Evolutionary conservation across 1,140 invertebrate genomes (phyloP).

Genomic region (Teleopsis dalmanni): DNA sequence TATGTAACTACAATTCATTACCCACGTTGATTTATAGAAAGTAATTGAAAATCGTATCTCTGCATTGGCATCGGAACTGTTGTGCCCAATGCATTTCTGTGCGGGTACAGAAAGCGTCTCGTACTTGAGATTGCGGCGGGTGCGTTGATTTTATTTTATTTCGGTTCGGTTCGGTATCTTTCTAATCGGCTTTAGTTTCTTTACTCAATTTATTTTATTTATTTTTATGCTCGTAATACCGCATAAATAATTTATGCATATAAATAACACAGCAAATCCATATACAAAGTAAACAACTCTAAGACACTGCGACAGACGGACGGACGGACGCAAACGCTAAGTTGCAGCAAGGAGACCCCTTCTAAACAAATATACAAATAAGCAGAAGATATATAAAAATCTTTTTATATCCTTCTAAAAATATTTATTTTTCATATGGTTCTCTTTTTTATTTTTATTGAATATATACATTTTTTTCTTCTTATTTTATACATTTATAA

Average conservation of each 20-base stretch:
- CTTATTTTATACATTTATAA: neutral
- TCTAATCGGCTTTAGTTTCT: constrained; percentile 12
- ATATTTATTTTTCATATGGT: neutral
- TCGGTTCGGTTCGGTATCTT: constrained; percentile 3
- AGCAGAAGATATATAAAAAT: too few relatives aligned
- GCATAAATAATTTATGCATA: constrained; percentile 16
- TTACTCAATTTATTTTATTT: constrained; percentile 14
- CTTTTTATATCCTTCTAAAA: constrained; percentile 7
- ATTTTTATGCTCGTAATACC: constrained; percentile 9
- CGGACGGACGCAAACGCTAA: too few relatives aligned
- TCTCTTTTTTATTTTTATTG: constrained; percentile 2
- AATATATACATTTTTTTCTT: neutral
- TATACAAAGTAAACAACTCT: constrained; percentile 2
- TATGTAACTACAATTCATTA: too few relatives aligned
- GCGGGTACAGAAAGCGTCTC: too few relatives aligned
- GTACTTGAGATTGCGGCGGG: too few relatives aligned
- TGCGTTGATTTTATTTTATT: too few relatives aligned
- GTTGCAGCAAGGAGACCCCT: too few relatives aligned
- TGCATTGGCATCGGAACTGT: too few relatives aligned
- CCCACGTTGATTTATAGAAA: too few relatives aligned
- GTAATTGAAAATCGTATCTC: too few relatives aligned
- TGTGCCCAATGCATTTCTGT: too few relatives aligned
- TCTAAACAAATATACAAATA: too few relatives aligned
- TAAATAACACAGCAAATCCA: constrained; percentile 10
- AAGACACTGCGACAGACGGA: neutral